Conservation (phyloP, 2,113 vertebrate genomes). For the Elachura formosa region DNA sequence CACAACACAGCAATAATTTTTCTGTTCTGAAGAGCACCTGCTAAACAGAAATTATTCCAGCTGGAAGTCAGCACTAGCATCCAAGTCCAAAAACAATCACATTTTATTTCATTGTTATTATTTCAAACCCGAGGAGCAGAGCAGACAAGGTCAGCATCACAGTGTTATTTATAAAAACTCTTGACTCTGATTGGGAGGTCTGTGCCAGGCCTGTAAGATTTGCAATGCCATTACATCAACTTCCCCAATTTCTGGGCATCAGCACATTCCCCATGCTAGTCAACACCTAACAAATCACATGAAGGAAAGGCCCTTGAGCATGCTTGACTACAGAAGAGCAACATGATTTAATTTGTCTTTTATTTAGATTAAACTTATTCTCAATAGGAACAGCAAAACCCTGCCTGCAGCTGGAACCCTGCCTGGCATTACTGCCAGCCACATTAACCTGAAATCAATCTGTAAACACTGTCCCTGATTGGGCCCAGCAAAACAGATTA, state of each 20-base stretch:
- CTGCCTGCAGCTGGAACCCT: background rate
- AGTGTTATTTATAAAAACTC: background rate
- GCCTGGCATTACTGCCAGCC: constrained; percentile 26
- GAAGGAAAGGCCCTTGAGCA: constrained; percentile 3
- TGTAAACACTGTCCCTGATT: background rate
- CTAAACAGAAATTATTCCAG: constrained; percentile 37
- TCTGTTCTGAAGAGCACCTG: constrained; percentile 23
- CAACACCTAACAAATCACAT: constrained; percentile 27
- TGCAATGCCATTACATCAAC: background rate
- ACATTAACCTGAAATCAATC: constrained; percentile 2
- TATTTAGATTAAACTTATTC: constrained; percentile 17
- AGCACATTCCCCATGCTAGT: background rate
- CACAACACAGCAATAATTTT: background rate
- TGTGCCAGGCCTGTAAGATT: background rate
- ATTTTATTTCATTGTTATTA: background rate
- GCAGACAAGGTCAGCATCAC: background rate
- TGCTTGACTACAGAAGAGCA: background rate
- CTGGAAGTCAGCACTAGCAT: background rate
- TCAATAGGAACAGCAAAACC: background rate
- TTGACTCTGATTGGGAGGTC: background rate
- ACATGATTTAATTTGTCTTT: constrained; percentile 26
- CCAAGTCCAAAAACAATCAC: background rate
- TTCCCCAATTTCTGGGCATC: background rate
- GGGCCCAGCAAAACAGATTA: constrained; percentile 15
- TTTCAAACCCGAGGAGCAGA: background rate